Base-by-base conservation (phyloP, 2,888 invertebrate genomes). In the Nowickia ferox region DNA sequence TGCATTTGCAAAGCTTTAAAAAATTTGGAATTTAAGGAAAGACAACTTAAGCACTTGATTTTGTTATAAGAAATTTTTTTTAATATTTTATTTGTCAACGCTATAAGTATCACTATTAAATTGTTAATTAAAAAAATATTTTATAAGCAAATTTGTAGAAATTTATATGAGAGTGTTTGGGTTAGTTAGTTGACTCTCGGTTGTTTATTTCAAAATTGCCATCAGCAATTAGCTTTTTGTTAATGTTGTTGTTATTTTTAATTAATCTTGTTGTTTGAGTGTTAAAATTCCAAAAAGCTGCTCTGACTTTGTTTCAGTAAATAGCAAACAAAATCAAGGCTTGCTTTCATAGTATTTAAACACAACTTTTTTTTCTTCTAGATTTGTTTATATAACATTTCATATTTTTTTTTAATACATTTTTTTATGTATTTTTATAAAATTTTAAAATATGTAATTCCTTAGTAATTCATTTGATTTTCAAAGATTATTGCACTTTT, bases 301-400 rank as follows among this genome's bases (percentile, higher is more conserved):
- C 80, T 48, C 22, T 72, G 72, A 80, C 11, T 72, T 80, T 80
- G 80, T 5, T 48, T 57, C 15, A 48, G 2, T n/a, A 11, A 22
- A 72, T 48, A 13, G 13, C 38, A 40, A 53, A 65, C 80, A 80
- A 80, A 65, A 80, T 74, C 80, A 74, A 9, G 42, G n/a, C 17
- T 19, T 22, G 80, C 80, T 81, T 66, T 81, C 74, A 81, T 13
- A 66, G 66, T 40, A 74, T 81, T 81, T 51, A 10, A 80, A 61
- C 19, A 81, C 59, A 53, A 17, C 6, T 53, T 38, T 42, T 5
- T 30, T 63, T 59, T 59, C 2, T 48, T 15, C 6, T 55, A 53
- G 19, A 19, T 19, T 19, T 11, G 4, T 51, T 6, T 51, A 6
- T 51, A 9, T 51, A 9, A 51, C 9, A 17, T 11, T 3, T 19